A percentile compares a stretch with the other conserved stretches of the same genome.
These are phyloP conservation scores for Leptinotarsa undecemlineata DNA, from an alignment of 1,140 invertebrate species.

Conservation along the genomic window DNA sequence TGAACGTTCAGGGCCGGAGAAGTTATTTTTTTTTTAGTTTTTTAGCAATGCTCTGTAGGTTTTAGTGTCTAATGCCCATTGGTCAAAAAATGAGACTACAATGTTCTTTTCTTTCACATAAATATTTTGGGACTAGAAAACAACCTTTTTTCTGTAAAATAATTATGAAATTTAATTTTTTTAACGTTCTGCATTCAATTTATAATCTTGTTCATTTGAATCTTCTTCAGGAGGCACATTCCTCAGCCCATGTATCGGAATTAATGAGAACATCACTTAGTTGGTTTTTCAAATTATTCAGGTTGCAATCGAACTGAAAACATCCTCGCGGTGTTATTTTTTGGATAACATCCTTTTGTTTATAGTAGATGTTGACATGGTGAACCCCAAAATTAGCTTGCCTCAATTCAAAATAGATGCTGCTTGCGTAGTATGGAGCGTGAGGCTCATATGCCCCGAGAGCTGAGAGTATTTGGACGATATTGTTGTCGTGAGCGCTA, in stretches of 20 bases:
- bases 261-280: background rate
- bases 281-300: background rate
- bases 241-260: background rate
- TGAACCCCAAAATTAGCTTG: background rate
- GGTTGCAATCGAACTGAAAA: slow-evolving; percentile 6
- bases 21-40: no score
- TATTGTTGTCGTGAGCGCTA: slow-evolving; percentile 24
- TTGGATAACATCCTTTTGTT: background rate
- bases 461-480: background rate
- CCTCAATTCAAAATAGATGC: slow-evolving; percentile 9
- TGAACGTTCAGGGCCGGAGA: no score
- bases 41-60: no score
- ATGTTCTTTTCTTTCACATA: no score
- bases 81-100: no score
- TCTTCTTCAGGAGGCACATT: background rate
- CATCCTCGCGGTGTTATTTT: slow-evolving; percentile 11
- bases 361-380: slow-evolving; percentile 6
- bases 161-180: no score
- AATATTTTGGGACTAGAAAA: no score
- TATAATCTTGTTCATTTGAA: no score
- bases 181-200: no score
- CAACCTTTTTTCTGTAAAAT: no score
- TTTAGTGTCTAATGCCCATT: no score
- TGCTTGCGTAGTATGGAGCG: slow-evolving; percentile 6
- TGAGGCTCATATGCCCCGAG: background rate